Percentiles rank a stretch among this genome's conserved stretches.
Evolutionary conservation across 2,797 vertebrate species (phyloP).

Genomic region (Rhinoraja longicauda): DNA sequence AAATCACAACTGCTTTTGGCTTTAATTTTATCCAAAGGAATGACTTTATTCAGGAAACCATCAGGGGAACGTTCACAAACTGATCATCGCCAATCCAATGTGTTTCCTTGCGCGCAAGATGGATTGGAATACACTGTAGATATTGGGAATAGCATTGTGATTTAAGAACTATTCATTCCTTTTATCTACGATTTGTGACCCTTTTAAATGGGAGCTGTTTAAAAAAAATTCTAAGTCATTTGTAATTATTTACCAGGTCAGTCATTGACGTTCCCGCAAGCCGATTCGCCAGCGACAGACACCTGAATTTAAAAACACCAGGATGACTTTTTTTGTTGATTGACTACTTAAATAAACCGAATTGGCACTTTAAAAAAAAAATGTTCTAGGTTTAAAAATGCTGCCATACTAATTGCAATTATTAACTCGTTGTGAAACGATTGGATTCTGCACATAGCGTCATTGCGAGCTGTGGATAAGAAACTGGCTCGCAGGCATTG

Average conservation of each 20-base stretch:
- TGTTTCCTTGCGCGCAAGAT: background rate
- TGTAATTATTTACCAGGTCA: too few relatives aligned
- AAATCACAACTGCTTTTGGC: too few relatives aligned
- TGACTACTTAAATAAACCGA: too few relatives aligned
- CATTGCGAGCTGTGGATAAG: too few relatives aligned
- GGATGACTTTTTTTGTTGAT: too few relatives aligned
- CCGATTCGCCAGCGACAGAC: too few relatives aligned
- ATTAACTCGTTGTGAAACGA: background rate
- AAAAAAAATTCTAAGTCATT: too few relatives aligned
- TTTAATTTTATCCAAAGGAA: too few relatives aligned
- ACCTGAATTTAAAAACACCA: too few relatives aligned
- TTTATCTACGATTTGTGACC: background rate
- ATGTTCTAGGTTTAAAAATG: background rate
- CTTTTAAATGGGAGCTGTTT: background rate
- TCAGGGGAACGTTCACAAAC: background rate
- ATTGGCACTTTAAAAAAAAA: background rate
- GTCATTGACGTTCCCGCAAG: too few relatives aligned
- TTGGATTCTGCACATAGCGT: background rate
- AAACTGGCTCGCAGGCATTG: too few relatives aligned
- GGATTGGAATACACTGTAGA: background rate
- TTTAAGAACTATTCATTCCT: background rate
- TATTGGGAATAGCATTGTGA: background rate
- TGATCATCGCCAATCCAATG: background rate
- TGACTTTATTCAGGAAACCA: background rate
- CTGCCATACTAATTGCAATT: background rate